A percentile compares a stretch with the other conserved stretches of the same genome.
These are phyloP conservation scores for Labeo rohita DNA, from an alignment of 2,113 vertebrate species.

Conservation along the genomic window DNA sequence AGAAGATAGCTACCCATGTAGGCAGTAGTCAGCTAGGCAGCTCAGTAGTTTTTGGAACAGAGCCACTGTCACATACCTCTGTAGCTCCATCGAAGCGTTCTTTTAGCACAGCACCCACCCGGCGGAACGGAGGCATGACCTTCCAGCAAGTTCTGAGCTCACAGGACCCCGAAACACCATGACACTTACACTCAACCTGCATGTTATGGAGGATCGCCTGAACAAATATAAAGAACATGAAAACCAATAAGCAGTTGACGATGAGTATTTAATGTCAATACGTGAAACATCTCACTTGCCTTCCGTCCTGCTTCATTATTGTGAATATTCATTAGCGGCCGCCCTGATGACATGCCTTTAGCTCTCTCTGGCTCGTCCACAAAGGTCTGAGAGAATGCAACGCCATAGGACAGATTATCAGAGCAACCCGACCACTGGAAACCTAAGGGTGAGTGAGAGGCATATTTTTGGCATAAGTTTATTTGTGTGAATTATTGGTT, in stretches of 20 bases:
- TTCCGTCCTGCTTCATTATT: conserved; percentile 80
- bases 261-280: background rate
- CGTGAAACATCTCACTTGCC: conserved; percentile 55
- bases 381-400: conserved; percentile 82
- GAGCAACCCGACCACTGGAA: conserved; percentile 84
- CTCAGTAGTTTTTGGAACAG: background rate
- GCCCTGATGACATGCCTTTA: conserved; percentile 70
- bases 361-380: conserved; percentile 78
- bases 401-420: conserved; percentile 77
- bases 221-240: conserved; percentile 5
- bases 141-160: conserved; percentile 80
- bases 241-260: background rate
- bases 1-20: background rate
- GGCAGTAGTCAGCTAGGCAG: background rate
- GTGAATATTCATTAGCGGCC: conserved; percentile 77
- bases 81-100: conserved; percentile 77
- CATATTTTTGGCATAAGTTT: background rate
- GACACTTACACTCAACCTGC: conserved; percentile 81
- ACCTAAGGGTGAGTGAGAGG: conserved; percentile 56
- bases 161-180: conserved; percentile 77
- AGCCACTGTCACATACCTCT: conserved; percentile 64
- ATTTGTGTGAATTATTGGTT: background rate
- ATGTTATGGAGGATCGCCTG: conserved; percentile 81
- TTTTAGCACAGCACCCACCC: conserved; percentile 74
- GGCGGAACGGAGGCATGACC: conserved; percentile 77